Evolutionary conservation across 2,888 invertebrate species (phyloP), one percentile per base, ranked within the genome.

Genomic region (Oconnorella tubifera): DNA sequence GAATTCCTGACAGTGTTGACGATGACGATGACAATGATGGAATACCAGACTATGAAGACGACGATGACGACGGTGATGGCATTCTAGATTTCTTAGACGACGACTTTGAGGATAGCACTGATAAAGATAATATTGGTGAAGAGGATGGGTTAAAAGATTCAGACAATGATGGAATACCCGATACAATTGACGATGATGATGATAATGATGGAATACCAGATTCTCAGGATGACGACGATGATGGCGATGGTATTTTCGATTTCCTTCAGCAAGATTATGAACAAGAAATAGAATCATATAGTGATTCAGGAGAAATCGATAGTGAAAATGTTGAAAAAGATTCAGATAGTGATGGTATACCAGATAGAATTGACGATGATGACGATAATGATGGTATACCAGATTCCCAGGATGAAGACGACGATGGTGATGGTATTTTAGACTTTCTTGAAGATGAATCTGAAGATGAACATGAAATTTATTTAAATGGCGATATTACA

Each of bases 211-310:
- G 66, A 29, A 62, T 57, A 33, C 59, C 62, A n/a, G 65, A 62
- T 56, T 63, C 62, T 29, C 14, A 56, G 28, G 62, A 65, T 58
- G 49, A 66, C 19, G 69, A 68, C 40, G 64, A 72, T 32, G 67
- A 69, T 25, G 75, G 75, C 19, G 76, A 78, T 66, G 78, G 78
- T 3, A 76, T 78, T 28, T 75, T 76, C 0, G 64, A 64, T 40
- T 64, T 60, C 25, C 27, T n/a, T 32, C 48, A 28, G 19, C 56
- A 63, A 14, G 57, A 33, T 33, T 23, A n/a, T 56, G 57, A 33
- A 10, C n/a, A 51, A 10, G 32, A 4, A 23, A 23, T 27, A 29
- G 57, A 33, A 23, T 31, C 23, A 32, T 2, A 4, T 14, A 33
- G n/a, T 23, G 27, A 56, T 1, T 1, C 56, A 56, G 6, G 2